A percentile compares a stretch with the other conserved stretches of the same genome.
phyloP scores from a whole-genome alignment of 2,888 invertebrate species.

The Papilio protenor region DNA sequence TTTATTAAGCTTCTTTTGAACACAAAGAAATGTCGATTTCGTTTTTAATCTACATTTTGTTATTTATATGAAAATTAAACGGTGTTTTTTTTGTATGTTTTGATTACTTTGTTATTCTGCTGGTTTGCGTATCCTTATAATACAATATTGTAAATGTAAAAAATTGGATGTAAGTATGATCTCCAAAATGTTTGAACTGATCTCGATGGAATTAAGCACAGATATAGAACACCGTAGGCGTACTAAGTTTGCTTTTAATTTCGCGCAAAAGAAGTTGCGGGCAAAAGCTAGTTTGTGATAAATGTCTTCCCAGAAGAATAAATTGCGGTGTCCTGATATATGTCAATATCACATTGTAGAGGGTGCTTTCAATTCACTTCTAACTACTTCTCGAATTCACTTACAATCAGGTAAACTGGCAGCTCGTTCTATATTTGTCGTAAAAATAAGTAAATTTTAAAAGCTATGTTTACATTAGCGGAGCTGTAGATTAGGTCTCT shows the following conservation, averaged over 20 bases:
- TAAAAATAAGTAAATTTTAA: neutral
- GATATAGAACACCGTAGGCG: too few species aligned
- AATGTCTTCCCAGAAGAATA: neutral
- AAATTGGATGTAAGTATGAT: neutral
- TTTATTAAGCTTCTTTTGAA: conserved; percentile 24
- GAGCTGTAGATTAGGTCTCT: conserved; percentile 12
- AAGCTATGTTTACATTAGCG: neutral
- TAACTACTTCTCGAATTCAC: neutral
- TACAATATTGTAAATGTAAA: too few species aligned
- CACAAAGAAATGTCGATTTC: conserved; percentile 7
- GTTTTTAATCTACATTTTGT: neutral
- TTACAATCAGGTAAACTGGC: neutral
- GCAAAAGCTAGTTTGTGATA: neutral
- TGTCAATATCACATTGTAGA: neutral
- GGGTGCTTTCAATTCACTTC: neutral
- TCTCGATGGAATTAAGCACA: too few species aligned
- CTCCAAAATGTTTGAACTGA: neutral
- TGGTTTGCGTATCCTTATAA: neutral
- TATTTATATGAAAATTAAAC: neutral
- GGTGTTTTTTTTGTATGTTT: neutral
- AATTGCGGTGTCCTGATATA: neutral
- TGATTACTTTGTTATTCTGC: neutral
- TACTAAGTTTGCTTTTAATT: too few species aligned
- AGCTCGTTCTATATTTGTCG: neutral
- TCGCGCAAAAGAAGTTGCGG: too few species aligned